phyloP scores from a whole-genome alignment of 2,113 vertebrate genomes.

The Carlito syrichta region DNA sequence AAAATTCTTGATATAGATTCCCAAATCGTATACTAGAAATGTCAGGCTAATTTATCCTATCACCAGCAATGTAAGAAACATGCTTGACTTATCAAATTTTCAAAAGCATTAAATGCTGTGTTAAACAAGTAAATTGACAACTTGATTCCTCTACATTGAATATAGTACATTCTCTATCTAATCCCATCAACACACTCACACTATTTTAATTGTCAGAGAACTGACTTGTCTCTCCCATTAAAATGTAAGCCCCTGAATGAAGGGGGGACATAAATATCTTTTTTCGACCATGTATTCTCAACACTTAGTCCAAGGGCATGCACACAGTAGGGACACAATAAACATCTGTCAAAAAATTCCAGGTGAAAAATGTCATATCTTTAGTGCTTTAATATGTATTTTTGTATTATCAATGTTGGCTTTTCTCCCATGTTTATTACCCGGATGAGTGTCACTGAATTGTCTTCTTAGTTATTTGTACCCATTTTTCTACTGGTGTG shows the following conservation, averaged over 20 bases:
- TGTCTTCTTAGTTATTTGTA: neutral
- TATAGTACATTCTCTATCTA: neutral
- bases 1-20: neutral
- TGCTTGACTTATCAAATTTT: neutral
- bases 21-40: neutral
- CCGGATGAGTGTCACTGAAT: neutral
- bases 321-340: neutral
- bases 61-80: neutral
- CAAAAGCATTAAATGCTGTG: neutral
- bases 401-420: neutral
- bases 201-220: neutral
- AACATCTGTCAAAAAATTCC: neutral
- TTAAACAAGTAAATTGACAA: neutral
- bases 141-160: neutral
- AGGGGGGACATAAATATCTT: neutral
- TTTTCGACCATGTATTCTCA: neutral
- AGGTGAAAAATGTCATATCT: neutral
- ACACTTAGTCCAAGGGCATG: neutral
- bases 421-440: neutral
- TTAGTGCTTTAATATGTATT: neutral
- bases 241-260: neutral
- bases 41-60: neutral
- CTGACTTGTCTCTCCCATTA: neutral
- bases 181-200: neutral
- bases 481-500: neutral